Evolutionary conservation across 1,140 invertebrate genomes (phyloP).

Genomic region (Agraylea sexmaculata): DNA sequence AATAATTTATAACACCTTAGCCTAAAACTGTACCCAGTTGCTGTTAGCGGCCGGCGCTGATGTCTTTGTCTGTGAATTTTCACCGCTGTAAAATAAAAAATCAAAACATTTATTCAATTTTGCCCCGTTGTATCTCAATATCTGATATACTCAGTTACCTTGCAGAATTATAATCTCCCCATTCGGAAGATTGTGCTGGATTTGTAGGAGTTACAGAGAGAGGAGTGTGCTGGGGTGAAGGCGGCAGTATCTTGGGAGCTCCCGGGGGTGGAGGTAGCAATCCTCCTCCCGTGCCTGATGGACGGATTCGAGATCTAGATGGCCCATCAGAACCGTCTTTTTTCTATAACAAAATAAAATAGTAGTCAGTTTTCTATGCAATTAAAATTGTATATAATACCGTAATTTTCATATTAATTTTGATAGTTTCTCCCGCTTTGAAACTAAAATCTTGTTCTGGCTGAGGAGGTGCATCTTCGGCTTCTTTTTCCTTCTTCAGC

Average conservation of each 20-base stretch:
- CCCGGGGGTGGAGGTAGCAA: slow-evolving; percentile 79
- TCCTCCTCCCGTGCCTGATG: slow-evolving; percentile 40
- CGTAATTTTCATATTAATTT: slow-evolving; percentile 96
- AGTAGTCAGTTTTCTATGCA: no score
- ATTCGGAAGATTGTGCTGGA: slow-evolving; percentile 44
- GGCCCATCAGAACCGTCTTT: slow-evolving; percentile 70
- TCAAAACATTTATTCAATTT: slow-evolving; percentile 1
- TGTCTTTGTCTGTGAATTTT: slow-evolving; percentile 29
- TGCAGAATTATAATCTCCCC: slow-evolving; percentile 71
- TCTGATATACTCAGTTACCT: slow-evolving; percentile 29
- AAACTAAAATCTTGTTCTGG: slow-evolving; percentile 91
- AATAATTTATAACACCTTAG: no score
- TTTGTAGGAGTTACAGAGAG: slow-evolving; percentile 40
- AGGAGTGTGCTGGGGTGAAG: slow-evolving; percentile 55
- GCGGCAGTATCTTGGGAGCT: slow-evolving; percentile 53
- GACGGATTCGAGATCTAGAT: slow-evolving; percentile 47
- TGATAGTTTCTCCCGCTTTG: slow-evolving; percentile 97
- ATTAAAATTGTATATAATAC: no score
- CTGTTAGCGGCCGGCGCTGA: slow-evolving; percentile 42
- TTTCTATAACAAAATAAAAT: slow-evolving; percentile 50
- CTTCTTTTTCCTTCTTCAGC: slow-evolving; percentile 84
- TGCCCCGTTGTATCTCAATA: slow-evolving; percentile 3
- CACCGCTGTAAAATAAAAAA: slow-evolving; percentile 29
- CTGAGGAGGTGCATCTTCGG: slow-evolving; percentile 61
- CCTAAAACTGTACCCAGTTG: slow-evolving; percentile 65